These are phyloP conservation scores for Bombus picipes DNA, from an alignment of 1,140 invertebrate genomes.

Conservation along the genomic window DNA sequence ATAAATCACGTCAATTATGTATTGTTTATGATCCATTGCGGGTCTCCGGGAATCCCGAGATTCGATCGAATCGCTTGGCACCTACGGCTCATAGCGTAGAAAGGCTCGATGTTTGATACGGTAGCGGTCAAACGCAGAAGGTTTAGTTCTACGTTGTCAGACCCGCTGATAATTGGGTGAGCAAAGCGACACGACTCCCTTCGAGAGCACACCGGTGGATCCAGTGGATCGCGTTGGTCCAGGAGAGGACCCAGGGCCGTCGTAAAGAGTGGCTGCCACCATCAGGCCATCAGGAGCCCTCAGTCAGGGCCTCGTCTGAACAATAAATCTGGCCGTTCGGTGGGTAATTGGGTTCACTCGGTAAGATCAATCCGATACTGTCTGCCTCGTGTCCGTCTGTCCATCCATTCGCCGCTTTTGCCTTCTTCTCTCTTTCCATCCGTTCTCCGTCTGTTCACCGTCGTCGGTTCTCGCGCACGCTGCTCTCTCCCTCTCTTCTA, in stretches of 20 bases:
- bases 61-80: conserved; percentile 30
- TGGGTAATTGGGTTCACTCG: conserved; percentile 83
- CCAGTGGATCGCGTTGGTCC: conserved; percentile 36
- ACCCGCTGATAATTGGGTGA: conserved; percentile 80
- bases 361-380: conserved; percentile 83
- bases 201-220: background rate
- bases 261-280: conserved; percentile 78
- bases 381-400: conserved; percentile 79
- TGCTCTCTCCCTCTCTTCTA: background rate
- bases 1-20: conserved; percentile 81
- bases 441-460: background rate
- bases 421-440: conserved; percentile 56
- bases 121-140: conserved; percentile 13
- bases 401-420: conserved; percentile 71
- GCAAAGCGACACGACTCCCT: conserved; percentile 74
- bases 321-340: conserved; percentile 82
- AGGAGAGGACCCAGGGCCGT: conserved; percentile 50
- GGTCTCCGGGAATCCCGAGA: conserved; percentile 20
- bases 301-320: conserved; percentile 73
- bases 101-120: conserved; percentile 25
- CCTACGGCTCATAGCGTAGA: conserved; percentile 23
- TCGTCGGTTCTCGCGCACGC: background rate
- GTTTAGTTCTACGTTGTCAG: conserved; percentile 67
- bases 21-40: conserved; percentile 78
- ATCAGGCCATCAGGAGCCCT: conserved; percentile 74